Base-by-base conservation (phyloP, 1,140 invertebrate genomes). In the Zaprionus africanus region DNA sequence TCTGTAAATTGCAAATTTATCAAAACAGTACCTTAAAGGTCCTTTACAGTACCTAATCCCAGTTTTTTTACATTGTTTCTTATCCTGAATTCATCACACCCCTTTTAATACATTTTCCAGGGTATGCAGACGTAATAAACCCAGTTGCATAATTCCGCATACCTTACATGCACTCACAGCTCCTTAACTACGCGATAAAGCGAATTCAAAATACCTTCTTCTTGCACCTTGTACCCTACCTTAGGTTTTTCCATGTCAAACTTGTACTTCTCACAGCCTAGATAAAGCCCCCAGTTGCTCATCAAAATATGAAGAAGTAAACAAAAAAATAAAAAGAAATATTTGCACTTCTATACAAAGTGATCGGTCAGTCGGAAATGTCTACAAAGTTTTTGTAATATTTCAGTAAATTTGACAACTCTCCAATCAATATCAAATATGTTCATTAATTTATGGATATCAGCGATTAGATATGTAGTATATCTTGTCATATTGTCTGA, bases 391-490 rank as follows among this genome's bases (percentile, higher is more conserved):
- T 43, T 43, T 66, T 61, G 65, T 51, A 67, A 54, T 54, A 26
- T 54, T 60, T 54, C 26, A 51, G 6, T 31, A 51, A n/a, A 49
- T 24, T 64, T 49, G 51, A 46, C 34, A 56, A 56, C 22, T 60
- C 34, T 15, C 11, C 49, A 12, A 69, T 61, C 60, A 53, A 69
- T 69, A 26, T 5, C 15, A 36, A n/a, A 60, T 68, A 54, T 54
- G 46, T 24, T 12, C 46, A 51, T 13, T 22, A 24, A 51, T 51
- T 51, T 54, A 56, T 56, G 22, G 31, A 53, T 56, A 63, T 70
- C 31, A 17, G 54, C 49, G 58, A 70, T 70, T 43, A 63, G 67
- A 63, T 63, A 70, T 70, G 34, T 70, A 43, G 7, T 51, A 11
- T 51, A 24, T 51, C 19, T 24, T 1, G 12, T 0, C 19, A 51